A percentile compares a stretch with the other conserved stretches of the same genome.
Evolutionary conservation across 2,888 invertebrate species (phyloP).

Genomic region (Cantharis nigra): DNA sequence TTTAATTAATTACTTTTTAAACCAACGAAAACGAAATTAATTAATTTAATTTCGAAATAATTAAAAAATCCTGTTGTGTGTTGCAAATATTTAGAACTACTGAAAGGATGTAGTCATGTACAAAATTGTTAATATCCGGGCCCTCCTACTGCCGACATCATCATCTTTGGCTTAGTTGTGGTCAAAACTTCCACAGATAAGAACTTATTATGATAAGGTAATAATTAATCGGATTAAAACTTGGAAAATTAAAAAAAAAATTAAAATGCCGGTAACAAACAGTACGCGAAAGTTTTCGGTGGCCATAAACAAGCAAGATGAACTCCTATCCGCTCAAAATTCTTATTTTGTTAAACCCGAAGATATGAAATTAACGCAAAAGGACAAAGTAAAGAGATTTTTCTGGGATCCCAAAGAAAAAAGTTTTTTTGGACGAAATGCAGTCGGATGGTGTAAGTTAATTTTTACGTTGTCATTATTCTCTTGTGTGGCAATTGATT

Average conservation of each 20-base stretch:
- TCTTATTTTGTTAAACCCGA: constrained; percentile 70
- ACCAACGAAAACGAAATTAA: neutral
- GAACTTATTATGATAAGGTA: neutral
- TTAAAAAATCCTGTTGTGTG: neutral
- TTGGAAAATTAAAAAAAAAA: neutral
- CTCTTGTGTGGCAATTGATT: neutral
- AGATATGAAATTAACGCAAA: constrained; percentile 60
- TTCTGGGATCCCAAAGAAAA: constrained; percentile 77
- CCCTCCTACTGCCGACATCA: constrained; percentile 49
- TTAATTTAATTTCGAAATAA: neutral
- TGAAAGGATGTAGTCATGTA: constrained; percentile 59
- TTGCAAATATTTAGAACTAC: constrained; percentile 42
- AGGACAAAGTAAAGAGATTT: constrained; percentile 67
- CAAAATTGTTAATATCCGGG: constrained; percentile 60
- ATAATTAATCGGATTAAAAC: neutral
- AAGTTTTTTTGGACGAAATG: constrained; percentile 77
- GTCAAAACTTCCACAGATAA: constrained; percentile 18
- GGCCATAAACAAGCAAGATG: constrained; percentile 51
- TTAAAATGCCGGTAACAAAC: constrained; percentile 36
- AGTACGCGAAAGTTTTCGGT: constrained; percentile 37
- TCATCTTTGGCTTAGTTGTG: constrained; percentile 30
- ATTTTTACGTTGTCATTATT: neutral
- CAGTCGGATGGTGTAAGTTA: constrained; percentile 82
- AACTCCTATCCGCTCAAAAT: constrained; percentile 49
- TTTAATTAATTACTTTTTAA: neutral